phyloP scores from a whole-genome alignment of 2,888 invertebrate species.

The Chorisops tibialis region DNA sequence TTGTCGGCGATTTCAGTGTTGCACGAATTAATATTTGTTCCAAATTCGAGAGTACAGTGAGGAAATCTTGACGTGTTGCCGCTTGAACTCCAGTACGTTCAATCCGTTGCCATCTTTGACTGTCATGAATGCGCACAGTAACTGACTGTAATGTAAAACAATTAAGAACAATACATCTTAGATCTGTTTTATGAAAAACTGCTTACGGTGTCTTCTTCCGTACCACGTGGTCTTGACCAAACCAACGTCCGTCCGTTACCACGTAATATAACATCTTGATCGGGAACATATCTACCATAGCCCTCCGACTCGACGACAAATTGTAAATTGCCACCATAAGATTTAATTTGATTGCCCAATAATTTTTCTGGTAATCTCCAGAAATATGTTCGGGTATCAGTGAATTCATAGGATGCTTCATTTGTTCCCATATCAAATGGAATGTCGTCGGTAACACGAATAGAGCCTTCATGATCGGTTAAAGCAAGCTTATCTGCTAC shows the following conservation, averaged over 20 bases:
- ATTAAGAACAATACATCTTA: slow-evolving; percentile 2
- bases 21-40: slow-evolving; percentile 81
- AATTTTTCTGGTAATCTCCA: slow-evolving; percentile 71
- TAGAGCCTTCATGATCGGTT: slow-evolving; percentile 54
- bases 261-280: slow-evolving; percentile 77
- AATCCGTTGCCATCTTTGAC: slow-evolving; percentile 65
- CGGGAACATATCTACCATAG: slow-evolving; percentile 56
- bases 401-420: slow-evolving; percentile 60
- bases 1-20: slow-evolving; percentile 59
- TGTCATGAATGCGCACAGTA: slow-evolving; percentile 64
- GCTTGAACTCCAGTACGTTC: slow-evolving; percentile 55
- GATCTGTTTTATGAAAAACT: background rate
- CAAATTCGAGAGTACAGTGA: slow-evolving; percentile 79
- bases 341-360: slow-evolving; percentile 73
- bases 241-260: slow-evolving; percentile 74
- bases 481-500: slow-evolving; percentile 60
- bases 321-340: slow-evolving; percentile 81
- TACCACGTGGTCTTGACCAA: slow-evolving; percentile 56
- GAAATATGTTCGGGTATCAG: slow-evolving; percentile 57
- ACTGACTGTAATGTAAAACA: slow-evolving; percentile 35
- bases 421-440: slow-evolving; percentile 57
- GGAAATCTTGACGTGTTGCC: slow-evolving; percentile 75
- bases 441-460: slow-evolving; percentile 44
- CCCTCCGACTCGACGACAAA: slow-evolving; percentile 70
- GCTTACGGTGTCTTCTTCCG: slow-evolving; percentile 36